A percentile compares a stretch with the other conserved stretches of the same genome.
Conservation (phyloP, 2,888 invertebrate species). For the Drosophila nr. perissopoda region DNA sequence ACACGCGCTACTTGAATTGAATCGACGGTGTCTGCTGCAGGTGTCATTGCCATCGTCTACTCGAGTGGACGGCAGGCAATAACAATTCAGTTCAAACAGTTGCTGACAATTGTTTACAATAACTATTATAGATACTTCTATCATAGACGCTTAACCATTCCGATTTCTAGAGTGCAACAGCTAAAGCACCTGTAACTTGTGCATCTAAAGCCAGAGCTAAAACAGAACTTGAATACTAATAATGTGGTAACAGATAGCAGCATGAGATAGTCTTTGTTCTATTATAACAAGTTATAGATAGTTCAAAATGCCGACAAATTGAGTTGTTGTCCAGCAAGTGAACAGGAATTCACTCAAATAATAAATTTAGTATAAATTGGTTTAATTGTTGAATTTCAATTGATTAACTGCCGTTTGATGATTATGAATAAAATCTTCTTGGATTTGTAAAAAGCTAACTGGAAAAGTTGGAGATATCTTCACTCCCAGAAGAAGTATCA, state of each 20-base stretch:
- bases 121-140: slow-evolving; percentile 24
- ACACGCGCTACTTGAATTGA: slow-evolving; percentile 74
- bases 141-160: slow-evolving; percentile 9
- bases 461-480: background rate
- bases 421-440: background rate
- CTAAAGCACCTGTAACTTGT: background rate
- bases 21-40: slow-evolving; percentile 18
- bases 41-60: slow-evolving; percentile 34
- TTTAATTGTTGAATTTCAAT: background rate
- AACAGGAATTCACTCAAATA: slow-evolving; percentile 3
- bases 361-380: background rate
- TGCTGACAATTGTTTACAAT: background rate
- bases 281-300: background rate
- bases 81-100: slow-evolving; percentile 21
- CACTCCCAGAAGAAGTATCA: background rate
- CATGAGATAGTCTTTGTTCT: background rate
- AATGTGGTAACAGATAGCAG: slow-evolving; percentile 5
- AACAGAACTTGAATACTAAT: slow-evolving; percentile 22
- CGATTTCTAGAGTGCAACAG: background rate
- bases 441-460: background rate
- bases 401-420: background rate
- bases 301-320: background rate
- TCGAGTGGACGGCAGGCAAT: slow-evolving; percentile 22
- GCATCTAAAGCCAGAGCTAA: slow-evolving; percentile 27
- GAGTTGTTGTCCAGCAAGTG: background rate